Evolutionary conservation across 2,113 vertebrate species (phyloP).

Genomic region (Oreochromis tanganicae): DNA sequence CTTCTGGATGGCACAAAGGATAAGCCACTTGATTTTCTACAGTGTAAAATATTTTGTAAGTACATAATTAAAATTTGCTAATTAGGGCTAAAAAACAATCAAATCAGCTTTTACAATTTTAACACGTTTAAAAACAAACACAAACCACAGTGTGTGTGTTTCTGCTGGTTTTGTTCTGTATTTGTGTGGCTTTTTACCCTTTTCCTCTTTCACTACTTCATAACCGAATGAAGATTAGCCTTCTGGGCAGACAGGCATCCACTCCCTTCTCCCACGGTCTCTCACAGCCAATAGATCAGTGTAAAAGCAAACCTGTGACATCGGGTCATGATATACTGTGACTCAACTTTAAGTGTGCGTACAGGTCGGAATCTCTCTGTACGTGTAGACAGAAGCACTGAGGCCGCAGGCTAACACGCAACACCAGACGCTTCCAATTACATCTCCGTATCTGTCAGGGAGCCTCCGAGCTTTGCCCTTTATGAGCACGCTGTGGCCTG

Average conservation of each 20-base stretch:
- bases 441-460: conserved; percentile 21
- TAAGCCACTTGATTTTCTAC: fast-evolving
- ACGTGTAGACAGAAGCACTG: conserved; percentile 64
- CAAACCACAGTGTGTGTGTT: not conserved
- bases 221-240: conserved; percentile 15
- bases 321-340: conserved; percentile 53
- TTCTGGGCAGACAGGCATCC: conserved; percentile 4
- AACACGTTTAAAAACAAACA: fast-evolving
- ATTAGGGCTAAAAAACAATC: not conserved
- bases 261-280: conserved; percentile 55
- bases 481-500: conserved; percentile 17
- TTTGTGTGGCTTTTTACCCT: not conserved
- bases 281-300: conserved; percentile 61
- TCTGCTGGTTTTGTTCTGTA: not conserved
- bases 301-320: conserved; percentile 41
- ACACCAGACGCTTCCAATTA: conserved; percentile 72
- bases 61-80: fast-evolving
- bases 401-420: conserved; percentile 49
- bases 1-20: not conserved
- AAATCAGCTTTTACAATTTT: not conserved
- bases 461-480: conserved; percentile 30
- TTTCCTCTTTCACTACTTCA: not conserved
- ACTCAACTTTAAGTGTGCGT: conserved; percentile 48
- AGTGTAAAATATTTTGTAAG: not conserved
- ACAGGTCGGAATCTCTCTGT: conserved; percentile 51